These are phyloP conservation scores for Gallirallus australis DNA, from an alignment of 2,797 vertebrate genomes.

Conservation along the genomic window DNA sequence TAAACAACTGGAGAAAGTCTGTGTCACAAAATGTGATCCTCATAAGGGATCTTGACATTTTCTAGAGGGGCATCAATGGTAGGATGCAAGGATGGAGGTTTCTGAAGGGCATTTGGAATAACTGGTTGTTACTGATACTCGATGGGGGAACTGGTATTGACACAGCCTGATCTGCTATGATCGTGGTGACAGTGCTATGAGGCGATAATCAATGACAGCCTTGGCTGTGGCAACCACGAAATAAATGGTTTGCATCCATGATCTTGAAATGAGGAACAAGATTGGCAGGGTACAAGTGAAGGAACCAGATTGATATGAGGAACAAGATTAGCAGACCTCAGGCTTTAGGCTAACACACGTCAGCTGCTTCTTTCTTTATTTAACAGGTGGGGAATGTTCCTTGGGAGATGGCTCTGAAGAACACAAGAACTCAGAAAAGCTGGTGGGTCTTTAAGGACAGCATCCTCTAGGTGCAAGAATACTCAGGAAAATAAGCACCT, in stretches of 20 bases:
- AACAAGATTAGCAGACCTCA: neutral
- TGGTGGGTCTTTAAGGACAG: neutral
- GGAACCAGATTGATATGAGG: too few species aligned
- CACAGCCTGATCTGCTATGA: fast-evolving
- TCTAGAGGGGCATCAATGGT: neutral
- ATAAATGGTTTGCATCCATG: neutral
- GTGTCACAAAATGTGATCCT: neutral
- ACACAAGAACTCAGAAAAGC: neutral
- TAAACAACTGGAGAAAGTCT: neutral
- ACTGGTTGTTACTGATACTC: neutral
- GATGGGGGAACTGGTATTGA: neutral
- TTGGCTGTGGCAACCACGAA: neutral
- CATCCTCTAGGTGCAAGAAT: neutral
- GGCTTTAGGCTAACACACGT: neutral
- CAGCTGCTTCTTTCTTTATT: neutral
- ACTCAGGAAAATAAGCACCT: neutral
- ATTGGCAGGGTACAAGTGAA: too few species aligned
- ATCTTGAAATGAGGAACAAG: too few species aligned
- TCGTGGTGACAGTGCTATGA: too few species aligned
- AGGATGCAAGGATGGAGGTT: neutral
- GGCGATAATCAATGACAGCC: neutral
- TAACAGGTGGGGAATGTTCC: neutral
- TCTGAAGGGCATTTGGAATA: neutral
- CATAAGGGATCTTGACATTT: fast-evolving
- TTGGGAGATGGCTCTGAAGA: neutral